Conservation (phyloP, 2,888 invertebrate genomes). For the Galerucella pusilla region DNA sequence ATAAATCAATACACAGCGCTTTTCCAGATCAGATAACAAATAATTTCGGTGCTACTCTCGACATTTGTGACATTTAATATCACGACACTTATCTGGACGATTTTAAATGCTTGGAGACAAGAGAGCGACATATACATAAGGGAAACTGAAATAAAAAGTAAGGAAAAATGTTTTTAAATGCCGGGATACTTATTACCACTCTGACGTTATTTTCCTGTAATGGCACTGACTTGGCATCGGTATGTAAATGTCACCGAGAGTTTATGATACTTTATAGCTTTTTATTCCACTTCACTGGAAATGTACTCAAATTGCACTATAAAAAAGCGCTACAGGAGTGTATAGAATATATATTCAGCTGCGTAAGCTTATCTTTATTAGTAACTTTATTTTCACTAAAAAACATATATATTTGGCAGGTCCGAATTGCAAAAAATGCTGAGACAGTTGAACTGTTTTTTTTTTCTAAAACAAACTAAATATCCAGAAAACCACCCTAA, state of each 20-base stretch:
- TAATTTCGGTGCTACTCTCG: background rate
- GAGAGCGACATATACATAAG: slow-evolving; percentile 13
- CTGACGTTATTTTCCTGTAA: slow-evolving; percentile 42
- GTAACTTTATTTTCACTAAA: too few relatives aligned
- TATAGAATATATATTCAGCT: too few relatives aligned
- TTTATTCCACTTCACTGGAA: background rate
- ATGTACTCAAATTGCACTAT: background rate
- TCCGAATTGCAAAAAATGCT: too few relatives aligned
- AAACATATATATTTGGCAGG: too few relatives aligned
- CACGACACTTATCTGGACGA: slow-evolving; percentile 12
- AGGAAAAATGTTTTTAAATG: slow-evolving; percentile 43
- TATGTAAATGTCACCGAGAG: background rate
- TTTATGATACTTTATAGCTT: background rate
- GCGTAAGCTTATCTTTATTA: too few relatives aligned
- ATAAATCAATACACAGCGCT: too few relatives aligned
- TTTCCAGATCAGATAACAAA: background rate
- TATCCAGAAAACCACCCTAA: too few relatives aligned
- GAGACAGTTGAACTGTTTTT: too few relatives aligned
- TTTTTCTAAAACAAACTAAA: too few relatives aligned
- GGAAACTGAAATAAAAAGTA: slow-evolving; percentile 38
- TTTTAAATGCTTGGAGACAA: slow-evolving; percentile 23
- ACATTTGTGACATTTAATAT: slow-evolving; percentile 34
- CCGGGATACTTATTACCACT: slow-evolving; percentile 42
- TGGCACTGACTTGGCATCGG: slow-evolving; percentile 20
- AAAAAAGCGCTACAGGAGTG: background rate